Evolutionary conservation across 2,888 invertebrate species (phyloP).

Genomic region (Idaea straminata): DNA sequence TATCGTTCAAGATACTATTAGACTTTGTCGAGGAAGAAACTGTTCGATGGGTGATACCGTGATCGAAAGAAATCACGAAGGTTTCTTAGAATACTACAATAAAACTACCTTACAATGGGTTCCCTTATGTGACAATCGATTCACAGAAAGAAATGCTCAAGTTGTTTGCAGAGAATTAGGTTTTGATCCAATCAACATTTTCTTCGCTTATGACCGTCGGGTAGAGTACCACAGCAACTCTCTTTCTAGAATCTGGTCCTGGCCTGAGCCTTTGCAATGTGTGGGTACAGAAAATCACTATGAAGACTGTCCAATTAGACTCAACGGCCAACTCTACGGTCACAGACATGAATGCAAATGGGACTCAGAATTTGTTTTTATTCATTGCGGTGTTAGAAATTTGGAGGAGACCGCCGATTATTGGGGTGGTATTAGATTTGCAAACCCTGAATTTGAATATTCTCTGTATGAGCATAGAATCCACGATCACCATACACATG

Average conservation of each 20-base stretch:
- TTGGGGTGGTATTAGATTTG: slow-evolving; percentile 98
- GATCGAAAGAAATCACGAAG: slow-evolving; percentile 82
- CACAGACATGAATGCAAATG: slow-evolving; percentile 92
- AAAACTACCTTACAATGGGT: slow-evolving; percentile 97
- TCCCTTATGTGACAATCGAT: slow-evolving; percentile 96
- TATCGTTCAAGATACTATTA: slow-evolving; percentile 81
- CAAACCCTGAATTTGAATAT: slow-evolving; percentile 94
- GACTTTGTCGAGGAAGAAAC: slow-evolving; percentile 88
- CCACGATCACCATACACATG: slow-evolving; percentile 90
- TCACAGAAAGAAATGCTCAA: slow-evolving; percentile 97
- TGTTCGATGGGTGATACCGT: slow-evolving; percentile 81
- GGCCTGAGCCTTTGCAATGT: slow-evolving; percentile 96
- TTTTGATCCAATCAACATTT: slow-evolving; percentile 92
- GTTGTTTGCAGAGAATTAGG: slow-evolving; percentile 97
- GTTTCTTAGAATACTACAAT: slow-evolving; percentile 97
- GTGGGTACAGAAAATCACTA: slow-evolving; percentile 87
- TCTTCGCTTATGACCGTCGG: slow-evolving; percentile 90
- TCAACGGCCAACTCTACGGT: slow-evolving; percentile 94
- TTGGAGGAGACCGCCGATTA: slow-evolving; percentile 84
- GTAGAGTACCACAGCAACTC: slow-evolving; percentile 95
- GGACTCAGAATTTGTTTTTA: slow-evolving; percentile 95
- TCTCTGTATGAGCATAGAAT: slow-evolving; percentile 89
- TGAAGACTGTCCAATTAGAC: slow-evolving; percentile 91
- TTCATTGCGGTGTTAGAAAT: slow-evolving; percentile 91
- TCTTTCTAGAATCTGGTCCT: slow-evolving; percentile 92